Evolutionary conservation across 2,113 vertebrate genomes (phyloP).

Genomic region (Pollimyrus isidori): DNA sequence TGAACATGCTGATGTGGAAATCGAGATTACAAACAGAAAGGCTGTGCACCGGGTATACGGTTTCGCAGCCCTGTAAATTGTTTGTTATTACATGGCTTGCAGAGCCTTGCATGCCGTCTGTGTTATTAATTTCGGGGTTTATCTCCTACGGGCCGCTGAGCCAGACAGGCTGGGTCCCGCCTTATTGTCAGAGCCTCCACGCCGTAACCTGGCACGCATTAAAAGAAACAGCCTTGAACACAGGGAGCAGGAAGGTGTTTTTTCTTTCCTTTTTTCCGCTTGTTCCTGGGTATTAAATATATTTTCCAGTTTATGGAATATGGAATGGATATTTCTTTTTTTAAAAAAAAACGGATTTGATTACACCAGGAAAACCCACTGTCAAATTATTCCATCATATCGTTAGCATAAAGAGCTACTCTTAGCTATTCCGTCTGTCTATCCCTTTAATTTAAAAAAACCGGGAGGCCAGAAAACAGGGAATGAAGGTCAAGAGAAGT

Average conservation of each 20-base stretch:
- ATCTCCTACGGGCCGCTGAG: constrained; percentile 19
- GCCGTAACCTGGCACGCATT: background rate
- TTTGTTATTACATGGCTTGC: constrained; percentile 25
- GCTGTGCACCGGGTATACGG: background rate
- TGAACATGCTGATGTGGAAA: background rate
- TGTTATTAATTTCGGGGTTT: constrained; percentile 28
- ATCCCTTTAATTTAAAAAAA: constrained; percentile 6
- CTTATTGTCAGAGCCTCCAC: background rate
- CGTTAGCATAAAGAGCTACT: background rate
- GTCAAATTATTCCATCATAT: background rate
- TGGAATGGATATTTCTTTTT: background rate
- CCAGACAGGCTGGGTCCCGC: background rate
- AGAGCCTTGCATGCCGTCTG: constrained; percentile 18
- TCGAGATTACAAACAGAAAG: constrained; percentile 14
- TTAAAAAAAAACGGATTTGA: background rate
- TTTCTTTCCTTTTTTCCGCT: background rate
- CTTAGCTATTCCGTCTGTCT: constrained; percentile 15
- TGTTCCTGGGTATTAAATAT: background rate
- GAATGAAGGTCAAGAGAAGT: constrained; percentile 3
- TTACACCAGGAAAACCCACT: background rate
- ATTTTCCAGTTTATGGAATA: background rate
- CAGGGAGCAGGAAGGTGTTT: background rate
- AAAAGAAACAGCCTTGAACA: background rate
- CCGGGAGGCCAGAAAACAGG: background rate
- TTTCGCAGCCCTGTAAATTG: constrained; percentile 29